These are phyloP conservation scores for Pelobates fuscus DNA, from an alignment of 2,113 vertebrate genomes.

Conservation along the genomic window DNA sequence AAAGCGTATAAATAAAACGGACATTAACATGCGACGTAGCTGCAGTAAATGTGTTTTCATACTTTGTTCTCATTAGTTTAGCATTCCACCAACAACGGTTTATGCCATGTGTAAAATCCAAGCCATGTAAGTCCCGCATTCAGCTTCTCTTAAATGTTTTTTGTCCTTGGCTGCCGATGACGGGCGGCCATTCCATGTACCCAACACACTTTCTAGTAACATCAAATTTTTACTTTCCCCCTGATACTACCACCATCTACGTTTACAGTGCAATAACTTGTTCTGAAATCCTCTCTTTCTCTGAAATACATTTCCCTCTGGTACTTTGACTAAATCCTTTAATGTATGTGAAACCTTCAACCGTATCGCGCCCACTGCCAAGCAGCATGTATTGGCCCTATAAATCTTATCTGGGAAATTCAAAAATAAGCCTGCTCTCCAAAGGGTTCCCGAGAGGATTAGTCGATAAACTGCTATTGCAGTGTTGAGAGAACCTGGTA, in stretches of 20 bases:
- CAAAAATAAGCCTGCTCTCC: not conserved
- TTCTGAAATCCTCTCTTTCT: not conserved
- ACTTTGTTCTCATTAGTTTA: no score
- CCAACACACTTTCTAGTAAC: not conserved
- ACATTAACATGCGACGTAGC: no score
- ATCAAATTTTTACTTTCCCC: not conserved
- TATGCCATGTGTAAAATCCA: no score
- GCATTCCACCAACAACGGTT: no score
- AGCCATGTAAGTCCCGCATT: no score
- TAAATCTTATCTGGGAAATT: not conserved
- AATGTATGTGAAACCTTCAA: not conserved
- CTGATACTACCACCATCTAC: not conserved
- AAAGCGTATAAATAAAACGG: no score
- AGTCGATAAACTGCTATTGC: not conserved
- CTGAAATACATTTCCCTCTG: not conserved
- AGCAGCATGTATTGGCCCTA: not conserved
- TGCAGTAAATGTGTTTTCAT: no score
- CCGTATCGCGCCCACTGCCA: not conserved
- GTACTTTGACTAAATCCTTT: not conserved
- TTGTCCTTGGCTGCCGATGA: not conserved
- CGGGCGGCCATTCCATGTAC: not conserved
- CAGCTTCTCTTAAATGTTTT: not conserved
- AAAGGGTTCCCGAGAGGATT: not conserved
- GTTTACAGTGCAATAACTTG: no score
- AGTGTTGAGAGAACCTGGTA: not conserved